phyloP scores from a whole-genome alignment of 2,797 vertebrate genomes.

The Pygocentrus nattereri region DNA sequence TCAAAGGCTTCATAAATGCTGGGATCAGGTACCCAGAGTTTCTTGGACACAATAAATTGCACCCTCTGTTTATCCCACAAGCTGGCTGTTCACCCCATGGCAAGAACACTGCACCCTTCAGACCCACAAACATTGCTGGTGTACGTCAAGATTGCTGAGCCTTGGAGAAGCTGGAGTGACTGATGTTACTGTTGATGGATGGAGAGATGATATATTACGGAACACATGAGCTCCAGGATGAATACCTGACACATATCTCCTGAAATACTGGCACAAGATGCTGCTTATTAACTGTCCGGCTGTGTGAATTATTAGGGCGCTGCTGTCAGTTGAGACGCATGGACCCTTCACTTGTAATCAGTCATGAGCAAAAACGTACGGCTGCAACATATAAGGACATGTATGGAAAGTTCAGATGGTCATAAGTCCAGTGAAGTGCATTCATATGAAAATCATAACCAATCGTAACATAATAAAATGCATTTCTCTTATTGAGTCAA shows the following conservation, averaged over 20 bases:
- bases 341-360: not conserved
- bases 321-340: not conserved
- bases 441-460: not conserved
- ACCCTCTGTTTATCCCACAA: not conserved
- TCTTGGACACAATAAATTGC: constrained; percentile 7
- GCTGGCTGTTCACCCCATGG: not conserved
- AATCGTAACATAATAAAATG: not conserved
- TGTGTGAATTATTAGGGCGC: not conserved
- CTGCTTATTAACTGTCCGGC: not conserved
- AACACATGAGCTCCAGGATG: constrained; percentile 1
- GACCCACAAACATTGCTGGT: not conserved
- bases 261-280: not conserved
- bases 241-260: not conserved
- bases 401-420: not conserved
- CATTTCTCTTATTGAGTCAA: too few relatives aligned
- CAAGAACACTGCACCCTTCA: constrained; percentile 14
- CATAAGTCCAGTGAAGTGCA: not conserved
- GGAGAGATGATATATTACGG: not conserved
- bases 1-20: constrained; percentile 16
- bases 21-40: not conserved
- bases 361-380: not conserved
- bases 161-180: constrained; percentile 2
- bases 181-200: not conserved
- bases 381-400: not conserved
- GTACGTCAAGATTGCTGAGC: not conserved